A percentile compares a stretch with the other conserved stretches of the same genome.
phyloP scores from a whole-genome alignment of 2,797 vertebrate genomes.

The Linurgus olivaceus region DNA sequence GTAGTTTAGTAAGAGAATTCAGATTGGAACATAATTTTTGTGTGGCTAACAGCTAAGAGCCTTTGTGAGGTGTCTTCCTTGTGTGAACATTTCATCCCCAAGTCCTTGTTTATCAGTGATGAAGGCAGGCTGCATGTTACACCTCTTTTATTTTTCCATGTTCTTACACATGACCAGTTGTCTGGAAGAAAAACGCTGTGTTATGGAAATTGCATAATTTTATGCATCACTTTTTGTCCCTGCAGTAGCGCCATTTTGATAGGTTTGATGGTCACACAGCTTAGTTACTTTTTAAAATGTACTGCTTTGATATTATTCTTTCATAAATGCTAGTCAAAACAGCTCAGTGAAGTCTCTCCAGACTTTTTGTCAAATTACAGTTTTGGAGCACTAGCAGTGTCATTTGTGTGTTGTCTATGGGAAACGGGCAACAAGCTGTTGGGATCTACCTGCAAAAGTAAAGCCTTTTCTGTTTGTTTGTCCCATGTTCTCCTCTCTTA shows the following conservation, averaged over 20 bases:
- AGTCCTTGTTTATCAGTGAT: not conserved
- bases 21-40: not conserved
- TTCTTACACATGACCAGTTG: not conserved
- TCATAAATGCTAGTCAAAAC: not conserved
- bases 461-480: not conserved
- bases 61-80: not conserved
- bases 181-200: not conserved
- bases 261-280: not conserved
- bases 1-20: not conserved
- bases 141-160: not conserved
- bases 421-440: not conserved
- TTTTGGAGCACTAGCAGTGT: not conserved
- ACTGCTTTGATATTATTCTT: not conserved
- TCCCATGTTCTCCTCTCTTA: not conserved
- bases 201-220: not conserved
- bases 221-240: not conserved
- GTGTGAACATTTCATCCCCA: not conserved
- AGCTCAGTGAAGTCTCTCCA: not conserved
- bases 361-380: not conserved
- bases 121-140: not conserved
- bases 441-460: not conserved
- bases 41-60: not conserved
- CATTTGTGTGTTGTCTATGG: not conserved
- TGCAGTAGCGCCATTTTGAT: not conserved
- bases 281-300: not conserved